Evolutionary conservation across 2,888 invertebrate species (phyloP), one percentile per base, ranked within the genome.

Genomic region (Villa cingulata): DNA sequence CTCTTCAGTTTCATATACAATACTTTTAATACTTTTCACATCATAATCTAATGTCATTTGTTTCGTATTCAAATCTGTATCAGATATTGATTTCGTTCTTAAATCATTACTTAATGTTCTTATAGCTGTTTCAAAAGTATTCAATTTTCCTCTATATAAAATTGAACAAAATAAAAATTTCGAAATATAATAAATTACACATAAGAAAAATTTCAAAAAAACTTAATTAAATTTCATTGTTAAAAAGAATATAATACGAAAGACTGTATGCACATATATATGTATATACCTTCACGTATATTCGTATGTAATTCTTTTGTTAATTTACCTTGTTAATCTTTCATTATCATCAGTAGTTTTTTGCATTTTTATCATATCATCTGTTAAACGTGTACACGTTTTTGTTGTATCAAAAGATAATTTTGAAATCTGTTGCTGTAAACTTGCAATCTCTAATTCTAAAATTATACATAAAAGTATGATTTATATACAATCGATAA

Each of bases 1-100:
- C 37, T 74, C 73, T 17, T 71, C 68, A 12, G 72, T 70, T 55
- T 74, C 74, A 34, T 70, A 68, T 1, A 73, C 69, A 43, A 71
- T 71, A 54, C 72, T 71, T 51, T 69, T 73, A 48, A 73, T 64
- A 15, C 71, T 66, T 56, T 71, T 71, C 1, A 74, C 62, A 56
- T 75, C 74, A 47, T 68, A 72, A 52, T 70, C 67, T 15, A 75
- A 55, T 20, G 64, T 63, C 2, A 70, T 64, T 48, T 72, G 70
- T 58, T 73, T 74, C 0, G 66, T 59, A 39, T 61, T 69, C 32
- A 72, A 56, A 49, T 74, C 72, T 4, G 59, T 59, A 41, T 56
- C 59, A 2, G 50, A 50, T 0, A 56, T 54, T 50, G 62, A 55
- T 48, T 62, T 65, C 0, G 59, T 57, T 50, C 63, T 61, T 9